Conservation (phyloP, 2,888 invertebrate genomes). For the Drosophila prolongata region DNA sequence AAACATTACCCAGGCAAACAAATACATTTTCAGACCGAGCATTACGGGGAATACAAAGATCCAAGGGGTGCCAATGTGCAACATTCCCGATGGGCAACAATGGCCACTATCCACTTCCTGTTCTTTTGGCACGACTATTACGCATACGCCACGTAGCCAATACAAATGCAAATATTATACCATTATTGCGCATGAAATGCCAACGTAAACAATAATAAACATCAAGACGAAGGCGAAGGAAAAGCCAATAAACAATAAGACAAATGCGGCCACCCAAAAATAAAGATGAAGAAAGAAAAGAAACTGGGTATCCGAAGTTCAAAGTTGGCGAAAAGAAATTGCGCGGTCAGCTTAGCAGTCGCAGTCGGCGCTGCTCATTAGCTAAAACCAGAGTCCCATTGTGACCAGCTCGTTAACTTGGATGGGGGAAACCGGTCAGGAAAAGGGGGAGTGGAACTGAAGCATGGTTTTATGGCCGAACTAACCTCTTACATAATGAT, state of each 20-base stretch:
- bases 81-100: slow-evolving; percentile 13
- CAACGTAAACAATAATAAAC: slow-evolving; percentile 32
- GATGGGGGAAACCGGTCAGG: not conserved
- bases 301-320: slow-evolving; percentile 48
- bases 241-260: slow-evolving; percentile 52
- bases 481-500: slow-evolving; percentile 67
- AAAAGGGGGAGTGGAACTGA: slow-evolving; percentile 1
- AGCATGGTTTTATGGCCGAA: slow-evolving; percentile 28
- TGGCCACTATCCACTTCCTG: slow-evolving; percentile 58
- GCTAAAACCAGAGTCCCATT: slow-evolving; percentile 36
- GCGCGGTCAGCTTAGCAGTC: slow-evolving; percentile 43
- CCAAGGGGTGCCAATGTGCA: slow-evolving; percentile 11
- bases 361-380: slow-evolving; percentile 62
- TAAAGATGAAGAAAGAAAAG: slow-evolving; percentile 13
- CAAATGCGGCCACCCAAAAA: slow-evolving; percentile 29
- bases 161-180: slow-evolving; percentile 72
- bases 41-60: slow-evolving; percentile 1
- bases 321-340: slow-evolving; percentile 69
- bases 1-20: slow-evolving; percentile 23
- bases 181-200: slow-evolving; percentile 63
- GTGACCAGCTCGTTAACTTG: slow-evolving; percentile 52
- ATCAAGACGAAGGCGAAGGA: slow-evolving; percentile 26
- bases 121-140: slow-evolving; percentile 53
- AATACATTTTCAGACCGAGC: slow-evolving; percentile 24
- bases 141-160: slow-evolving; percentile 64